These are phyloP conservation scores for Aptenodytes patagonicus DNA, from an alignment of 2,113 vertebrate species.

Conservation along the genomic window DNA sequence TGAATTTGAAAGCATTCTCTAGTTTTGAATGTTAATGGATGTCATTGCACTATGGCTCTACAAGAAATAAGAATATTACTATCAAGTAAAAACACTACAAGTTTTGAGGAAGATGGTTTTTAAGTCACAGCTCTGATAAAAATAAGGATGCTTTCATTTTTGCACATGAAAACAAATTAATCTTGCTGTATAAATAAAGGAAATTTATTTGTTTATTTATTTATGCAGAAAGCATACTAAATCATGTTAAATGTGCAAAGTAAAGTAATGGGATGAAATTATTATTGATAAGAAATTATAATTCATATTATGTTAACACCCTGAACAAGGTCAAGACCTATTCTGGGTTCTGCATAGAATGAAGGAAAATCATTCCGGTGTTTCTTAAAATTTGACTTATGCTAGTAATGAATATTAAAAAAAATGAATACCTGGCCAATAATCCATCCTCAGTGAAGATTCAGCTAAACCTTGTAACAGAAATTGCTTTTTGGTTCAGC, in stretches of 20 bases:
- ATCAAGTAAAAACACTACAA: constrained; percentile 39
- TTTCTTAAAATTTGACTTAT: constrained; percentile 43
- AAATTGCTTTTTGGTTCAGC: constrained; percentile 47
- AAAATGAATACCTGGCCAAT: constrained; percentile 31
- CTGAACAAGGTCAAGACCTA: not conserved
- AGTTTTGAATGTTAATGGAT: constrained; percentile 61
- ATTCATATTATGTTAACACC: not conserved
- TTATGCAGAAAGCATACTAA: not conserved
- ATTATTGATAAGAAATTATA: constrained; percentile 24
- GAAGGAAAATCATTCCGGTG: not conserved
- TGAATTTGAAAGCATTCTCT: constrained; percentile 58
- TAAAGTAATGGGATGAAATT: constrained; percentile 24
- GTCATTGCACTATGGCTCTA: constrained; percentile 43
- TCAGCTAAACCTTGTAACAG: constrained; percentile 27
- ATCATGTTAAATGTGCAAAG: not conserved
- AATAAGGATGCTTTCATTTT: constrained; percentile 32
- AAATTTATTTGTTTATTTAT: constrained; percentile 26
- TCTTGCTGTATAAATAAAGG: constrained; percentile 17
- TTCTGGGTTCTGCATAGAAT: not conserved
- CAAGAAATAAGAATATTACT: constrained; percentile 10
- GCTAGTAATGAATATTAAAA: constrained; percentile 16
- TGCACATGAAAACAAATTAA: constrained; percentile 22
- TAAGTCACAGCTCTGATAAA: constrained; percentile 34
- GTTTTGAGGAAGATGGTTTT: constrained; percentile 23
- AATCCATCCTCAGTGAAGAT: constrained; percentile 23